Percentiles rank a stretch among this genome's conserved stretches.
phyloP scores from a whole-genome alignment of 37 sponge, comb jelly and placozoan species.

The Tethya wilhelma region DNA sequence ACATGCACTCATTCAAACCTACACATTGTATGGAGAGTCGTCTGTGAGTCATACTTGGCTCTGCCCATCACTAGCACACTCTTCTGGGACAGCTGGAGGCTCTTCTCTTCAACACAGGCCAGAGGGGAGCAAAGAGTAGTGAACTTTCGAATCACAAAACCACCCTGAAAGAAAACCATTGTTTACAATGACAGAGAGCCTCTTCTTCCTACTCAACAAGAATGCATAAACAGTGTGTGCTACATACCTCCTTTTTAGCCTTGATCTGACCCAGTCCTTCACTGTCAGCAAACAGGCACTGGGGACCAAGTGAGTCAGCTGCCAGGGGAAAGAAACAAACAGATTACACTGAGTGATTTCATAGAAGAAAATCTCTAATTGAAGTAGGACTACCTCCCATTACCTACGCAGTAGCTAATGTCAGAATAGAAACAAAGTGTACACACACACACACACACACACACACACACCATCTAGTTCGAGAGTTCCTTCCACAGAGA shows the following conservation, averaged over 20 bases:
- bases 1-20: background rate
- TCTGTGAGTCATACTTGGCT: slow-evolving; percentile 48
- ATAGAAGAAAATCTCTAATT: too few relatives aligned
- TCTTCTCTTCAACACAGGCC: slow-evolving; percentile 47
- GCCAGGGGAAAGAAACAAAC: background rate
- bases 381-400: too few relatives aligned
- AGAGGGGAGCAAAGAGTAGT: slow-evolving; percentile 51
- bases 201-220: too few relatives aligned
- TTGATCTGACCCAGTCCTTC: slow-evolving; percentile 59
- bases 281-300: slow-evolving; percentile 62
- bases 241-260: slow-evolving; percentile 70
- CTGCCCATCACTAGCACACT: slow-evolving; percentile 55
- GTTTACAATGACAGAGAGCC: too few relatives aligned
- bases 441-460: too few relatives aligned
- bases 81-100: slow-evolving; percentile 71
- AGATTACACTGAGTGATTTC: too few relatives aligned
- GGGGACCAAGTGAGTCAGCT: slow-evolving; percentile 71
- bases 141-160: slow-evolving; percentile 59
- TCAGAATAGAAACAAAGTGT: too few relatives aligned
- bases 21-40: slow-evolving; percentile 56
- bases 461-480: slow-evolving; percentile 54
- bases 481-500: slow-evolving; percentile 32
- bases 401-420: too few relatives aligned
- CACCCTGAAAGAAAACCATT: slow-evolving; percentile 49
- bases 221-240: background rate